A percentile compares a stretch with the other conserved stretches of the same genome.
These are phyloP conservation scores for Paratrypauchen microcephalus DNA, from an alignment of 2,797 vertebrate species.

Conservation along the genomic window DNA sequence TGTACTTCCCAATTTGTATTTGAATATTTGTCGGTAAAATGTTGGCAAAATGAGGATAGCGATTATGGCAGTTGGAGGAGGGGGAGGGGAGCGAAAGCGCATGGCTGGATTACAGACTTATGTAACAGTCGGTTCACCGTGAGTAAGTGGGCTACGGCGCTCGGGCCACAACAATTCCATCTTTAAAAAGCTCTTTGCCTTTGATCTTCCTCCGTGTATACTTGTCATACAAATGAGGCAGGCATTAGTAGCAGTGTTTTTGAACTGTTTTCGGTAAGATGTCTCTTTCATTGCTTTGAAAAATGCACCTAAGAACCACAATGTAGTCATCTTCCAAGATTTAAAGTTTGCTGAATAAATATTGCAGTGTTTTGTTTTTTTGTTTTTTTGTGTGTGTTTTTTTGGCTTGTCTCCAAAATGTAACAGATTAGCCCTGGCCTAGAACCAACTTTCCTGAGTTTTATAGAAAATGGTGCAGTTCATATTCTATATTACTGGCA, in stretches of 20 bases:
- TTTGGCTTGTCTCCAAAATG: slow-evolving; percentile 3
- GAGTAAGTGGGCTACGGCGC: slow-evolving; percentile 50
- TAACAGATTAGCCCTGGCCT: slow-evolving; percentile 11
- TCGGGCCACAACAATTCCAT: slow-evolving; percentile 45
- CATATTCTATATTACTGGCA: slow-evolving; percentile 4
- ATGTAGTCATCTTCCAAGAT: not conserved
- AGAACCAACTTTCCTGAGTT: not conserved
- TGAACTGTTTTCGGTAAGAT: not conserved
- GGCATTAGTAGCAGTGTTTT: not conserved
- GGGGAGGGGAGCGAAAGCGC: slow-evolving; percentile 48
- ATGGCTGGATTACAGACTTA: slow-evolving; percentile 75
- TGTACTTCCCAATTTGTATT: slow-evolving; percentile 24
- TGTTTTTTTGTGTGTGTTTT: no score
- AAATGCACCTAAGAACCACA: not conserved
- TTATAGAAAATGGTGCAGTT: slow-evolving; percentile 10
- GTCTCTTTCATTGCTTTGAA: not conserved
- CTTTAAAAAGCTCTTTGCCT: slow-evolving; percentile 31
- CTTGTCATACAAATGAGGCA: slow-evolving; percentile 13
- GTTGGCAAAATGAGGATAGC: slow-evolving; percentile 36
- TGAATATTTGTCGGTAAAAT: slow-evolving; percentile 19
- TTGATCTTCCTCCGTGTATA: slow-evolving; percentile 14
- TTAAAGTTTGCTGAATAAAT: slow-evolving; percentile 6
- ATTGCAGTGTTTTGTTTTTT: slow-evolving; percentile 1
- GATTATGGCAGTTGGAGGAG: slow-evolving; percentile 44
- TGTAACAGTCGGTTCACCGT: slow-evolving; percentile 65